Conservation (phyloP, 2,797 vertebrate genomes). For the Okamejei kenojei region DNA sequence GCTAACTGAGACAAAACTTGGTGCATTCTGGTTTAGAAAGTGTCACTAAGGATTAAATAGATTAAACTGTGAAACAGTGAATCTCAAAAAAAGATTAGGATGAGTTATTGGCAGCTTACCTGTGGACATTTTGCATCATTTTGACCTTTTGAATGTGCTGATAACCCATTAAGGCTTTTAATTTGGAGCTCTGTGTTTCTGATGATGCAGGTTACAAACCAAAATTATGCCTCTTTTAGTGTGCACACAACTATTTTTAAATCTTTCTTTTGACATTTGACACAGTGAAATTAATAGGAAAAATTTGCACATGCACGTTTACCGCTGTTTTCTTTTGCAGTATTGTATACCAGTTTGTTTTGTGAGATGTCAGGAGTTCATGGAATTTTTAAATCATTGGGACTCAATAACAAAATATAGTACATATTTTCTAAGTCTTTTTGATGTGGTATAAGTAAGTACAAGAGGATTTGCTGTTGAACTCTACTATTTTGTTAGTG, state of each 20-base stretch:
- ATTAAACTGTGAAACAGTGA: conserved; percentile 19
- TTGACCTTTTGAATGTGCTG: conserved; percentile 14
- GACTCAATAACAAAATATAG: not conserved
- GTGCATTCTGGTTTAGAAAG: not conserved
- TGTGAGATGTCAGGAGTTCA: not conserved
- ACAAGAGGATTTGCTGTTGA: not conserved
- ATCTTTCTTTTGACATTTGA: not conserved
- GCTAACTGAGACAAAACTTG: not conserved
- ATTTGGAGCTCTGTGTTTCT: not conserved
- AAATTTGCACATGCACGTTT: not conserved
- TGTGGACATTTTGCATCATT: not conserved
- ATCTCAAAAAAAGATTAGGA: not conserved
- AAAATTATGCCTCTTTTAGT: not conserved
- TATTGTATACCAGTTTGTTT: not conserved
- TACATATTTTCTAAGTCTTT: not conserved
- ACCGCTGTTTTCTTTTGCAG: not conserved
- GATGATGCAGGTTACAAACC: not conserved
- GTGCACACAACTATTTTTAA: not conserved
- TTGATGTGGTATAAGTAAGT: not conserved
- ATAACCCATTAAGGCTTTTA: not conserved
- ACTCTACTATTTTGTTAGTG: not conserved
- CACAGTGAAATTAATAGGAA: not conserved
- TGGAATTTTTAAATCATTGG: not conserved
- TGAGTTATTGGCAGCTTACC: not conserved
- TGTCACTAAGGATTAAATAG: not conserved